Percentiles rank a stretch among this genome's conserved stretches.
Conservation (phyloP, 2,797 vertebrate genomes). For the Paramormyrops hopkinsi region DNA sequence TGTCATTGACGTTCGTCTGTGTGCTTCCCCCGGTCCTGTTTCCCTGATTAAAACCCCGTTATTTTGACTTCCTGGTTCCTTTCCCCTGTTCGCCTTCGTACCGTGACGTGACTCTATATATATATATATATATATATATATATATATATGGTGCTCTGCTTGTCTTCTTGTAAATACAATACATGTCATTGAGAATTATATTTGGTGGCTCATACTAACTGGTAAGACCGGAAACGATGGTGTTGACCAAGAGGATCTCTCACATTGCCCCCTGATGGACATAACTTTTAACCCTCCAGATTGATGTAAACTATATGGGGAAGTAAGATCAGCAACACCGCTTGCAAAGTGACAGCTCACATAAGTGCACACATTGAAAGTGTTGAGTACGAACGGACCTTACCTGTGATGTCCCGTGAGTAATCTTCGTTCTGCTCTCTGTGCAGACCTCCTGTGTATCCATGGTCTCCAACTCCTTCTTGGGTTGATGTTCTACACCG, state of each 20-base stretch:
- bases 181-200: neutral
- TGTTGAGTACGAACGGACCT: conserved; percentile 17
- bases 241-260: neutral
- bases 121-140: too few relatives aligned
- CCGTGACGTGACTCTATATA: too few relatives aligned
- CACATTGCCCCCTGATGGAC: neutral
- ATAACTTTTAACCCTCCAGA: neutral
- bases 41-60: too few relatives aligned
- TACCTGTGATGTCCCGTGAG: conserved; percentile 75
- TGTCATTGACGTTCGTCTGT: too few relatives aligned
- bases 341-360: neutral
- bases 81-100: too few relatives aligned
- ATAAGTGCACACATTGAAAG: neutral
- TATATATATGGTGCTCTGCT: neutral
- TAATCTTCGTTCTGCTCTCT: conserved; percentile 75
- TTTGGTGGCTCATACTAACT: neutral
- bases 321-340: neutral
- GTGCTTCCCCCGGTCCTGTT: too few relatives aligned
- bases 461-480: conserved; percentile 63
- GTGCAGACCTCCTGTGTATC: conserved; percentile 75
- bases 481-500: conserved; percentile 50
- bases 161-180: neutral
- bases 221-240: neutral
- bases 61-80: too few relatives aligned
- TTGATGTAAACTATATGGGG: neutral